A percentile compares a stretch with the other conserved stretches of the same genome.
Evolutionary conservation across 2,113 vertebrate genomes (phyloP).

Genomic region (Solea solea): DNA sequence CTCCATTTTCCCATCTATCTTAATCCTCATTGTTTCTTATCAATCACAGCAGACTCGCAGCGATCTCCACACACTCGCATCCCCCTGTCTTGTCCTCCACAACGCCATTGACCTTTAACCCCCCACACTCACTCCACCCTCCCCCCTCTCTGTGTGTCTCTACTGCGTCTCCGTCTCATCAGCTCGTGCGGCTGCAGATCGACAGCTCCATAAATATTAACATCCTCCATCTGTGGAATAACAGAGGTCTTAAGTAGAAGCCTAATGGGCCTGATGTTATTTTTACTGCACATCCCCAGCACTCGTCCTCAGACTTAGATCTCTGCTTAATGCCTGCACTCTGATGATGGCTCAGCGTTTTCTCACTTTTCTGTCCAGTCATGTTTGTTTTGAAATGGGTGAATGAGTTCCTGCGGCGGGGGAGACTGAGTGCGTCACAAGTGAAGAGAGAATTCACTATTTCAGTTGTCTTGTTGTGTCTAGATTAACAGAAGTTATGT

Average conservation of each 20-base stretch:
- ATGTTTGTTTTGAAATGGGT: slow-evolving; percentile 23
- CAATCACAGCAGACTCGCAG: slow-evolving; percentile 47
- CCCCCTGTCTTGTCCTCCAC: slow-evolving; percentile 30
- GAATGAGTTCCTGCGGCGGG: slow-evolving; percentile 9
- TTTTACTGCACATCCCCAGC: slow-evolving; percentile 37
- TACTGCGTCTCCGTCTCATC: neutral
- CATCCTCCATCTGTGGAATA: slow-evolving; percentile 53
- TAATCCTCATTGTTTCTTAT: slow-evolving; percentile 43
- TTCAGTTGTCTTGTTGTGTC: neutral
- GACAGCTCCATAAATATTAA: slow-evolving; percentile 65
- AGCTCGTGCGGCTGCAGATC: slow-evolving; percentile 32
- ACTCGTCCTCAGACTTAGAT: slow-evolving; percentile 6
- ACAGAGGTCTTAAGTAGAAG: slow-evolving; percentile 57
- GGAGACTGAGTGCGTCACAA: neutral
- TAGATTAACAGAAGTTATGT: slow-evolving; percentile 41
- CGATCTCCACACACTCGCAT: slow-evolving; percentile 49
- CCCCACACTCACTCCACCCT: neutral
- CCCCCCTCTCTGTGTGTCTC: neutral
- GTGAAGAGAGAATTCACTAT: neutral
- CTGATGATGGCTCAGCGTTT: slow-evolving; percentile 13
- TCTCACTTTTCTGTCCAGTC: slow-evolving; percentile 23
- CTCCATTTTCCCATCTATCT: slow-evolving; percentile 7
- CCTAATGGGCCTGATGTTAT: slow-evolving; percentile 56
- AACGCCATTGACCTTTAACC: slow-evolving; percentile 54
- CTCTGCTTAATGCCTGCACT: neutral